phyloP scores from a whole-genome alignment of 1,140 invertebrate species.

The Limonius californicus region DNA sequence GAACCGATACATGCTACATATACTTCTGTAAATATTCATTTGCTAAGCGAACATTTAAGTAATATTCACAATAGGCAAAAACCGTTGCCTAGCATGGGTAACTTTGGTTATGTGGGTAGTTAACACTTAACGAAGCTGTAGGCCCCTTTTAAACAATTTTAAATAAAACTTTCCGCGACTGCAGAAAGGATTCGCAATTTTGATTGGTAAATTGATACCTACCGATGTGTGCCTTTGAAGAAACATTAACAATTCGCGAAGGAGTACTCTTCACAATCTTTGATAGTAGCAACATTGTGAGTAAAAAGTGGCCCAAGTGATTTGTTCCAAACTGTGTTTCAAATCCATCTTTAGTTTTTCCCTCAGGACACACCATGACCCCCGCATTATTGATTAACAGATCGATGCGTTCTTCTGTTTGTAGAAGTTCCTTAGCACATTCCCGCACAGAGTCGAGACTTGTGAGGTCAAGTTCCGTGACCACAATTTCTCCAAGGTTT shows the following conservation, averaged over 20 bases:
- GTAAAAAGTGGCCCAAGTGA: conserved; percentile 62
- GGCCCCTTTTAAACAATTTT: too few species aligned
- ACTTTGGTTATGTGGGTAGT: too few species aligned
- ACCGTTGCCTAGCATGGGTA: too few species aligned
- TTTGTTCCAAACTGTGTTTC: conserved; percentile 52
- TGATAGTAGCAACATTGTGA: conserved; percentile 61
- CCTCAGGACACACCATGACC: conserved; percentile 34
- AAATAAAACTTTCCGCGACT: too few species aligned
- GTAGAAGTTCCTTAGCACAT: conserved; percentile 55
- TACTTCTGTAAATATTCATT: too few species aligned
- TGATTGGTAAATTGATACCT: too few species aligned
- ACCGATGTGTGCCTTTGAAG: conserved; percentile 35
- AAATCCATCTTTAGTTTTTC: conserved; percentile 49
- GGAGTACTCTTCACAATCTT: conserved; percentile 52
- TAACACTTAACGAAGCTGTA: too few species aligned
- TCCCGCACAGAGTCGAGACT: conserved; percentile 66
- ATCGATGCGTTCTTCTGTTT: conserved; percentile 22
- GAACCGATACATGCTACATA: too few species aligned
- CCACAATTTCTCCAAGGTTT: conserved; percentile 21
- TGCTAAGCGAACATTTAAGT: too few species aligned
- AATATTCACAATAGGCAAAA: too few species aligned
- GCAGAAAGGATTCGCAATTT: too few species aligned
- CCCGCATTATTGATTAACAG: conserved; percentile 37
- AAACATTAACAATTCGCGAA: conserved; percentile 50
- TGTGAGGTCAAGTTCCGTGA: conserved; percentile 63